Conservation (phyloP, 1,140 invertebrate genomes). For the Pachyrhynchus sulphureomaculatus region DNA sequence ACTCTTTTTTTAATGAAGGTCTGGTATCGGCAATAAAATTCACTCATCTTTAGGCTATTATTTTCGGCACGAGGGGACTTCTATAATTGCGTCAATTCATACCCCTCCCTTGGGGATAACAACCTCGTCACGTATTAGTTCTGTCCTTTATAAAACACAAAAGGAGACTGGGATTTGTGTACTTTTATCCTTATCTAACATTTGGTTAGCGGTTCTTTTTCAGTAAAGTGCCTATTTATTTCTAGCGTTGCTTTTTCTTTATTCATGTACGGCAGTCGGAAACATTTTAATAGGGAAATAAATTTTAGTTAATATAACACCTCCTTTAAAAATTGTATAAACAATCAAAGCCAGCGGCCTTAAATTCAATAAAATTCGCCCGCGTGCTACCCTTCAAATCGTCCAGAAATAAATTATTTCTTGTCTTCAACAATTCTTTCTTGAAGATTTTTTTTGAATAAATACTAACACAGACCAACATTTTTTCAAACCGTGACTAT, state of each 20-base stretch:
- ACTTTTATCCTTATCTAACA: conserved; percentile 11
- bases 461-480: no score
- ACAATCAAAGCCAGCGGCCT: no score
- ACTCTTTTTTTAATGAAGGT: conserved; percentile 27
- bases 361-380: no score
- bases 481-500: no score
- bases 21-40: conserved; percentile 28
- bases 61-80: conserved; percentile 28
- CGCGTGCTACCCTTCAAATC: no score
- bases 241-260: not conserved
- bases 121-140: conserved; percentile 31
- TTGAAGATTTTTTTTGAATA: no score
- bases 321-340: no score
- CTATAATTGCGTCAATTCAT: conserved; percentile 31
- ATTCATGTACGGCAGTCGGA: not conserved
- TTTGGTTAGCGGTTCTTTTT: not conserved
- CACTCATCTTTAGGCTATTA: conserved; percentile 31
- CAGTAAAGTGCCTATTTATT: not conserved
- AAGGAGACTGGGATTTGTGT: not conserved
- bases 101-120: conserved; percentile 26
- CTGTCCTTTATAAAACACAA: conserved; percentile 26
- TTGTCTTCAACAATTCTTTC: no score
- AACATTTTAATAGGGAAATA: no score
- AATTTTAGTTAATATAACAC: no score
- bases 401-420: no score